Evolutionary conservation across 1,140 invertebrate species (phyloP).

Genomic region (Penaeus japonicus): DNA sequence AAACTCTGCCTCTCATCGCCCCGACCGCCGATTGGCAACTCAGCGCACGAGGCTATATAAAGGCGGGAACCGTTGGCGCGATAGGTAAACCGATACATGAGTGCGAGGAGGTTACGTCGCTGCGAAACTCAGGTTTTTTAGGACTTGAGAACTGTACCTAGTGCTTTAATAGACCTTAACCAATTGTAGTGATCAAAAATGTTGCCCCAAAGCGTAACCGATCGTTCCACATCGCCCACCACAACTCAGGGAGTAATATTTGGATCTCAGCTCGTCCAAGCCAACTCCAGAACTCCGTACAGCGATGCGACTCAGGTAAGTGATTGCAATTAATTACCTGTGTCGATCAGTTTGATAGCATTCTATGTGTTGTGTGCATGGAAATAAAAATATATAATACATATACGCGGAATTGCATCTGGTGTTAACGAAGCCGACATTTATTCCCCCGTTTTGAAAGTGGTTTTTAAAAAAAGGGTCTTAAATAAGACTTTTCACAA

Average conservation of each 20-base stretch:
- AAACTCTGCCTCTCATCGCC: conserved; percentile 38
- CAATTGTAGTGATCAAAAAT: conserved; percentile 54
- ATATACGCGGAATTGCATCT: not conserved
- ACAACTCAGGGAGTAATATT: conserved; percentile 55
- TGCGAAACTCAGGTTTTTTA: conserved; percentile 47
- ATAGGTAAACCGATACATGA: conserved; percentile 54
- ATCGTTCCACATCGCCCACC: conserved; percentile 53
- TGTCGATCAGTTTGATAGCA: not conserved
- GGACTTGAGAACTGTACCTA: conserved; percentile 53
- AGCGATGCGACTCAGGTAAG: conserved; percentile 53
- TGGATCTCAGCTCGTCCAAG: conserved; percentile 53
- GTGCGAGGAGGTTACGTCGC: conserved; percentile 47
- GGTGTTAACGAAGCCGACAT: not conserved
- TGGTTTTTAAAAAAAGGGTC: not conserved
- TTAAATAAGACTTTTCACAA: no score
- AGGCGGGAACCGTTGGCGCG: not conserved
- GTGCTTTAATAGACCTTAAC: conserved; percentile 56
- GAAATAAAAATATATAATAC: not conserved
- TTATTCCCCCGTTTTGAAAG: not conserved
- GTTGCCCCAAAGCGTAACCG: conserved; percentile 53
- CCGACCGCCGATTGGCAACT: conserved; percentile 23
- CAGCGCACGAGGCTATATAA: conserved; percentile 40
- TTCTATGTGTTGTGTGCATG: conserved; percentile 16
- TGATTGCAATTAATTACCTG: conserved; percentile 27
- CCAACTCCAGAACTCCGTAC: conserved; percentile 54